Evolutionary conservation across 2,113 vertebrate species (phyloP), one percentile per base, ranked within the genome.

Genomic region (Phrynocephalus versicolor): DNA sequence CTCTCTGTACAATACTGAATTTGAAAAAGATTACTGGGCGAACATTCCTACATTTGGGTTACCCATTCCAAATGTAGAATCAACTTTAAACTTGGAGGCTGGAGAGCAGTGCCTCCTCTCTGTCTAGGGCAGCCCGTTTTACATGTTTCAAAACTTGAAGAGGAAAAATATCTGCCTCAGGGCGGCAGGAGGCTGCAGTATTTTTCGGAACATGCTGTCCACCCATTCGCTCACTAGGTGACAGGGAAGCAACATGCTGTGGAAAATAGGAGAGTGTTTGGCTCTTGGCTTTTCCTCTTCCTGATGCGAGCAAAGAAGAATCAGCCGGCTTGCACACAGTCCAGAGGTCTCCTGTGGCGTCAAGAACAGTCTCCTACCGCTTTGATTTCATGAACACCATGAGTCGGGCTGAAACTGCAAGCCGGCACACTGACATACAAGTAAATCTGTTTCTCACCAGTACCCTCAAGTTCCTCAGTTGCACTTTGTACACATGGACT

Each of bases 151-250:
- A 73, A 67, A 67, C 83, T 39, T 69, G 45, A 64, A 85, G 58
- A 84, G 79, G 45, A 70, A 57, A 69, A 64, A 84, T 70, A n/a
- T n/a, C 69, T 72, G 21, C 27, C 30, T 79, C 13, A 2, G 14
- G 27, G 57, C 30, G 35, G 58, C 8, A 3, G 69, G 70, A 71
- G 51, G 51, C 51, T 55, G 58, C 57, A 58, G 67, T 85, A 75
- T 25, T 16, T 60, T 84, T 69, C 72, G 30, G 77, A 64, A 85
- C 76, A 85, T 62, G 65, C 19, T 79, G 83, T 72, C 39, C 84
- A 79, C 30, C 57, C 39, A 67, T 62, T 37, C 65, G 67, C 69
- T 69, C 83, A 67, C 60, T 85, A 71, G 39, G 25, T 79, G 39
- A 72, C 55, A 51, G 23, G 37, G 57, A 80, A 85, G 27, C 57